Evolutionary conservation across 2,888 invertebrate species (phyloP), one percentile per base, ranked within the genome.

Genomic region (Scaptomyza caliginosa): DNA sequence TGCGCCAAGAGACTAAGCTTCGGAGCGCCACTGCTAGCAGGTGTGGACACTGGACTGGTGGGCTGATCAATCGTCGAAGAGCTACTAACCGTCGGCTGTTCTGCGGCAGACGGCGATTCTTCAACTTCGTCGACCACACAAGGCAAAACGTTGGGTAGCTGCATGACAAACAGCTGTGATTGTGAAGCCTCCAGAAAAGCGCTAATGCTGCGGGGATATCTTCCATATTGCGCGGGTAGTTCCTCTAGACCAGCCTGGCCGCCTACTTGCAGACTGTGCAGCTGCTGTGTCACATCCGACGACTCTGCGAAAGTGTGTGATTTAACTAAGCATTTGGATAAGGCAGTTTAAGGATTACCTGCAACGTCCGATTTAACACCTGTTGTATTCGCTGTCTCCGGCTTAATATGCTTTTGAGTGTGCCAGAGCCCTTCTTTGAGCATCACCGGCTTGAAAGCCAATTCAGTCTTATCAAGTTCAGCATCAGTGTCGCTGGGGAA

Each of bases 141-240:
- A 4, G 83, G 83, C 49, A 84, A 38, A 6, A 74, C 76, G 45
- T 81, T 76, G 3, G 83, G 60, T 52, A 91, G 84, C 69, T 91
- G 91, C 85, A 91, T 82, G 10, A 91, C 49, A 50, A 91, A 90
- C 39, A 91, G 74, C 60, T 91, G 90, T 2, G 90, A 76, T 39
- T 89, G 80, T 7, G 72, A 46, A 10, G 71, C 71, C 17, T 85
- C 81, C 0, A 91, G 76, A 21, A 91, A 83, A 23, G 89, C 85
- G 4, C 75, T 77, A 19, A 91, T 74, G 43, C 67, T 85, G 6
- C 78, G 73, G 0, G 91, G 91, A 77, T 90, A 91, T 1, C 84
- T 78, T 13, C 86, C 81, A 32, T 69, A 55, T 24, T 76, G 82
- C 38, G 69, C 36, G 5, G 77, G 74, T 40, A 82, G 64, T 4